Evolutionary conservation across 2,888 invertebrate genomes (phyloP), one percentile per base, ranked within the genome.

Genomic region (Agrochola lychnidis): DNA sequence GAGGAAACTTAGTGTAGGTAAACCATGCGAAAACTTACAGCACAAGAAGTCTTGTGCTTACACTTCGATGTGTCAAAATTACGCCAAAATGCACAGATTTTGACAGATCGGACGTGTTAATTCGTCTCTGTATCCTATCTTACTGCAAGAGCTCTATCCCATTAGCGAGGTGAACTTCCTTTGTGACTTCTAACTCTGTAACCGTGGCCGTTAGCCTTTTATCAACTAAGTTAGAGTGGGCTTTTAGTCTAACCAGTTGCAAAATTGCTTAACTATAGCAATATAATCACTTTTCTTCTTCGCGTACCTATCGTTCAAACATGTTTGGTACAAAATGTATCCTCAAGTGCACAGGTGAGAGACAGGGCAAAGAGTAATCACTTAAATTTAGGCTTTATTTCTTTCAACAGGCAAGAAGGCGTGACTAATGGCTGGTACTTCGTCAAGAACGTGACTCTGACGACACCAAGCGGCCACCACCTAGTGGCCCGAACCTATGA

Each of bases 371-470:
- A n/a, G n/a, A n/a, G n/a, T n/a, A n/a, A n/a, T n/a, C n/a, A n/a
- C n/a, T n/a, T n/a, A n/a, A n/a, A n/a, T n/a, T n/a, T n/a, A n/a
- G 19, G 10, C 22, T 40, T 42, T 0, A 16, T 72, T 72, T 25
- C 6, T 53, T 72, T 25, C 19, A 57, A 74, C 77, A 97, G 97
- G 67, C 98, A 98, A 94, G 98, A 98, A 97, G 97, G 97, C 9
- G 97, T 98, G 0, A 92, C 96, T 57, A 90, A 95, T 63, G 96
- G 97, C 9, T 93, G 97, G 61, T 98, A 98, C 91, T 96, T 95
- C 70, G 95, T 97, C 0, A 89, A 88, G 76, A 94, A 96, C 51
- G 97, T 98, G 0, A 94, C 97, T 0, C 97, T 98, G 0, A 92
- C 94, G 75, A 96, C 97, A 30, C 90, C 95, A 0, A 90, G 92